Conservation (phyloP, 2,888 invertebrate species). For the Pristionchus entomophagus region DNA sequence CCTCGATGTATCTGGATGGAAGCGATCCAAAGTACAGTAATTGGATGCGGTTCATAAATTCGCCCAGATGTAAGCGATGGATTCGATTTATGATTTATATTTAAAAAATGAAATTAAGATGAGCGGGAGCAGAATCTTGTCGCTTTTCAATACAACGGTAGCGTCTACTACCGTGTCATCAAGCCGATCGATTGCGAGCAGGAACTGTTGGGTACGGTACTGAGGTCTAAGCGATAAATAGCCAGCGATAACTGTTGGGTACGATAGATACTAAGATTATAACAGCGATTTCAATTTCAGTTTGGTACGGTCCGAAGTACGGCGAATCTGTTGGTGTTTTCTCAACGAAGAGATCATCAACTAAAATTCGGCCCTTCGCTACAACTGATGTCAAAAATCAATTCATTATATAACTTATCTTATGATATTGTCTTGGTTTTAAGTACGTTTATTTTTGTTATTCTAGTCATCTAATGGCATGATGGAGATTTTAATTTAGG, state of each 20-base stretch:
- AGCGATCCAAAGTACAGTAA: conserved; percentile 60
- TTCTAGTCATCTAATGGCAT: no score
- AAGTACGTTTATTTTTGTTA: not conserved
- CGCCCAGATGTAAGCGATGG: conserved; percentile 56
- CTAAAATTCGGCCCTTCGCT: not conserved
- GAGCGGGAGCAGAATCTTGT: conserved; percentile 80
- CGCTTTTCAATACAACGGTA: conserved; percentile 80
- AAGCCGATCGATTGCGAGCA: conserved; percentile 74
- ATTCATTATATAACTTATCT: not conserved
- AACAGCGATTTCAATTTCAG: conserved; percentile 16
- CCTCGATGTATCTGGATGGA: conserved; percentile 57
- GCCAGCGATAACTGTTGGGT: no score
- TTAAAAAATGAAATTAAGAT: no score
- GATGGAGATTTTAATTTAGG: no score
- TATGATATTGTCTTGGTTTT: not conserved
- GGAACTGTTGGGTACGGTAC: conserved; percentile 77
- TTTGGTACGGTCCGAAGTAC: conserved; percentile 54
- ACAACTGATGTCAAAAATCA: not conserved
- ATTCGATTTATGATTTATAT: not conserved
- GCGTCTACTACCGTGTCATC: conserved; percentile 80
- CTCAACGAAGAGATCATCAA: conserved; percentile 11
- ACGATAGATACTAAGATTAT: no score
- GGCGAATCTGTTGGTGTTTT: conserved; percentile 52
- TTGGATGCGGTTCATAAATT: conserved; percentile 70
- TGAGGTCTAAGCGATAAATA: not conserved